Conservation (phyloP, 2,797 vertebrate genomes). For the Sebastes kiyomatsui region DNA sequence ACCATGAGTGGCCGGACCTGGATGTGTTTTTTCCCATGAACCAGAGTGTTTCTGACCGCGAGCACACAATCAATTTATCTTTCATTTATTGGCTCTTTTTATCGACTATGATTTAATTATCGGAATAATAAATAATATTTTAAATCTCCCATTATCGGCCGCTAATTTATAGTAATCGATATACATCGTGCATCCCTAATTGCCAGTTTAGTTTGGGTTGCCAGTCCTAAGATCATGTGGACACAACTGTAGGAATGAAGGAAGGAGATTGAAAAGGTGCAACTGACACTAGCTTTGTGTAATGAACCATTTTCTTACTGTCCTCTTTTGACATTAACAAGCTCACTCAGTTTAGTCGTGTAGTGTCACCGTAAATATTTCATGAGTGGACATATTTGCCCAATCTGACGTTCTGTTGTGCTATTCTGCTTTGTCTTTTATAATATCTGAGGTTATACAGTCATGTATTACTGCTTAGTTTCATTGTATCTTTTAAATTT, state of each 20-base stretch:
- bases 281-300: not conserved
- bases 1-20: no score
- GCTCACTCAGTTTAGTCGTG: not conserved
- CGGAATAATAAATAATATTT: no score
- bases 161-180: no score
- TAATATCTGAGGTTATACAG: not conserved
- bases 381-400: not conserved
- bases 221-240: not conserved
- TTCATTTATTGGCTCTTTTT: no score
- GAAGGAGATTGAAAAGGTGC: not conserved
- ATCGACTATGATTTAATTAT: no score
- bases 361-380: not conserved
- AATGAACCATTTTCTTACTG: not conserved
- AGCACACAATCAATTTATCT: not conserved
- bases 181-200: no score
- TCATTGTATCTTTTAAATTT: not conserved
- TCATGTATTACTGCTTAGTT: not conserved
- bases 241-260: not conserved
- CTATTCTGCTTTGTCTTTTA: not conserved
- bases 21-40: no score
- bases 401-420: not conserved
- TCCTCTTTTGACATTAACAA: not conserved
- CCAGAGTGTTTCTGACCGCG: no score
- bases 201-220: not conserved
- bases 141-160: no score